Base-by-base conservation (phyloP, 1,140 invertebrate genomes). In the Mesaphorura yosii region DNA sequence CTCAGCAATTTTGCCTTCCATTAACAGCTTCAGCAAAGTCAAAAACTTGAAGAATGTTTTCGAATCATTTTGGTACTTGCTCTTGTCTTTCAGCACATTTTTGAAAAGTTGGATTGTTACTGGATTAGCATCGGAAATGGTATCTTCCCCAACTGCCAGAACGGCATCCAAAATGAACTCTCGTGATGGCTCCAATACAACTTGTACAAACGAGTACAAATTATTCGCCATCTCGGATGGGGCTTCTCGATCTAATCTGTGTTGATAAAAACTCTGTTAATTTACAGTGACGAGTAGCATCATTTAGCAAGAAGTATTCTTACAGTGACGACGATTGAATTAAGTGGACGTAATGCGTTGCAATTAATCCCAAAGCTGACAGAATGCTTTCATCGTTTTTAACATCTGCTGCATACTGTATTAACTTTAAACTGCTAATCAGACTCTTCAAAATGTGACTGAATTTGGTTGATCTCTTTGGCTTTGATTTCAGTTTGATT, bases 151-250 rank as follows among this genome's bases (percentile, higher is more conserved):
- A 23, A 38, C 26, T 6, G 48, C 27, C 0, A 50, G 28, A 14
- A 50, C n/a, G 20, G 37, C 22, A 26, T 50, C 48, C 34, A 50
- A 19, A 14, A 39, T 39, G 15, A 19, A 39, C 6, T 50, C 34
- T n/a, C 25, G 29, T 7, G 37, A 50, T 14, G 27, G 23, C 15
- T 23, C 17, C 25, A 50, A 38, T 25, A 50, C 40, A 22, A 50
- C 1, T 26, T 50, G 38, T 1, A 50, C 48, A 25, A 25, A 40
- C 14, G 25, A 14, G 22, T 50, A 40, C 3, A 39, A 15, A 2
- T 38, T 26, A 2, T 4, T 0, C 0, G 34, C 48, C 17, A 26
- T 34, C 10, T 34, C n/a, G 10, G 10, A 10, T 34, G 31, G 31
- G 10, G 10, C 31, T 34, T 34, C n/a, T 10, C n/a, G 31, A 10